Evolutionary conservation across 2,797 vertebrate species (phyloP).

Genomic region (Threskiornis aethiopicus): DNA sequence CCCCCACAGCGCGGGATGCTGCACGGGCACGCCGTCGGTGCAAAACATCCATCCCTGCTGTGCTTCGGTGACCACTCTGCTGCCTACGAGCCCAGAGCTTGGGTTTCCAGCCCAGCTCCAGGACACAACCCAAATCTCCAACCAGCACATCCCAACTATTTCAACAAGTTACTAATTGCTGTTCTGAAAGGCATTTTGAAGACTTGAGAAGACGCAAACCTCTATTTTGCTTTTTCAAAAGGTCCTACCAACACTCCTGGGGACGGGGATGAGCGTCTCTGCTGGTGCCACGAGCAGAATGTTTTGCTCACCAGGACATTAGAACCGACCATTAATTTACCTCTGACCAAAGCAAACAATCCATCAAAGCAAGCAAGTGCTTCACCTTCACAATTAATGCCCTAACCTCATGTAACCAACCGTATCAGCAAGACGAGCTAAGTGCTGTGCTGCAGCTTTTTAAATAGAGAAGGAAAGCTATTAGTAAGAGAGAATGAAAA

Average conservation of each 20-base stretch:
- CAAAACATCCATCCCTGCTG: not conserved
- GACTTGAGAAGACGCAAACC: not conserved
- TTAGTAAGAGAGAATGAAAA: not conserved
- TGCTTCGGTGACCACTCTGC: not conserved
- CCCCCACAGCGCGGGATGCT: fast-evolving
- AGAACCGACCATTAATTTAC: not conserved
- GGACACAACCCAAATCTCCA: not conserved
- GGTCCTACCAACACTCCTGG: not conserved
- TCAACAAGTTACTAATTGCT: not conserved
- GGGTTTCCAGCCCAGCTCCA: not conserved
- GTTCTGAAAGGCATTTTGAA: not conserved
- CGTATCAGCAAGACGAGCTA: not conserved
- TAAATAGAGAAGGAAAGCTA: not conserved
- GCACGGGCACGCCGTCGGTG: not conserved
- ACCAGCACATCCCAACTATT: not conserved
- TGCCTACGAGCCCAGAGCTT: not conserved
- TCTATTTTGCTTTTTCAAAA: not conserved
- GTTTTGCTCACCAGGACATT: not conserved
- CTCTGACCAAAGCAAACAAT: not conserved
- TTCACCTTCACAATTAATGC: not conserved
- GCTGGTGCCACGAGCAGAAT: not conserved
- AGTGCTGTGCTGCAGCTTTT: not conserved
- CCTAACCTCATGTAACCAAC: not conserved
- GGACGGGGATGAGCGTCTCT: not conserved
- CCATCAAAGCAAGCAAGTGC: not conserved